phyloP scores from a whole-genome alignment of 2,888 invertebrate genomes.

The Iselma pallidipennis region DNA sequence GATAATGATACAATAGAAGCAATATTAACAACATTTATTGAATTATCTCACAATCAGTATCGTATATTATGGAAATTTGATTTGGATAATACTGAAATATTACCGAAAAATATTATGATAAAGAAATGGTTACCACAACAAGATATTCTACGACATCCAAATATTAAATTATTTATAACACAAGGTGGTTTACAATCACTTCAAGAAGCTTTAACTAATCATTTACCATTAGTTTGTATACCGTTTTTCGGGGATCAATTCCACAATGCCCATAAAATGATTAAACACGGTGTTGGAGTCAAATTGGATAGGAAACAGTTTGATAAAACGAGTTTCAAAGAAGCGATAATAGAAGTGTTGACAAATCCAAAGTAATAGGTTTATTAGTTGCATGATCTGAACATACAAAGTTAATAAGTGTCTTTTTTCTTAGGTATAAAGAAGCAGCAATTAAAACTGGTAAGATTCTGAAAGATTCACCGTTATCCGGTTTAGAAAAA shows the following conservation, averaged over 20 bases:
- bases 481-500: conserved; percentile 37
- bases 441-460: conserved; percentile 27
- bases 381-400: too few relatives aligned
- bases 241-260: conserved; percentile 55
- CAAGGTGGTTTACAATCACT: conserved; percentile 57
- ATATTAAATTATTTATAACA: conserved; percentile 55
- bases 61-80: not conserved
- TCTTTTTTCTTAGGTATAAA: conserved; percentile 32
- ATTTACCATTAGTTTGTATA: conserved; percentile 54
- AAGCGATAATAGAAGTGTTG: conserved; percentile 39
- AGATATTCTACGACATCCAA: conserved; percentile 45
- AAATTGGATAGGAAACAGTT: conserved; percentile 44
- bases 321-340: conserved; percentile 33
- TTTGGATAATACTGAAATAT: not conserved
- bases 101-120: not conserved
- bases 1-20: not conserved
- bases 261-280: conserved; percentile 43
- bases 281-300: conserved; percentile 45
- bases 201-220: conserved; percentile 53
- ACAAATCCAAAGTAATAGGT: conserved; percentile 41
- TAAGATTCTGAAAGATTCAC: conserved; percentile 27
- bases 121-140: not conserved
- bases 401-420: not conserved
- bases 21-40: not conserved
- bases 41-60: not conserved